Evolutionary conservation across 1,140 invertebrate genomes (phyloP), one percentile per base, ranked within the genome.

Genomic region (Drosophila micromelanica): DNA sequence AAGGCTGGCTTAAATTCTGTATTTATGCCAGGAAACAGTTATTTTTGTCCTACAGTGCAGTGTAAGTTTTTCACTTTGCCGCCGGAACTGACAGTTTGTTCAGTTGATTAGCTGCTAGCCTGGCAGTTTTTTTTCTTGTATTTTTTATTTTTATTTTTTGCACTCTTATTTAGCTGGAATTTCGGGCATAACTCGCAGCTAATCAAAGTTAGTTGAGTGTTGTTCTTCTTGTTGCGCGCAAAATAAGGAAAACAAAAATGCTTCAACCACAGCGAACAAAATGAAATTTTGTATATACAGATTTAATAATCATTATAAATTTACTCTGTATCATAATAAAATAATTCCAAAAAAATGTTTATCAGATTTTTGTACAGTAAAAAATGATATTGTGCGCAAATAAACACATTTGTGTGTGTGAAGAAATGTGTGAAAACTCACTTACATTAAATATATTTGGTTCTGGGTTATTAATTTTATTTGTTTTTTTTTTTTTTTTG

Each of bases 51-150:
- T 37, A 56, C 55, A 7, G 51, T 55, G 17, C n/a, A 9, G 30
- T 32, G 12, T 2, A 67, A 59, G 52, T 72, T 57, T 64, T 57
- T 49, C 62, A 59, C 54, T 72, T 65, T 57, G 20, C 54, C 27
- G 30, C n/a, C 68, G 61, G 37, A 57, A 57, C 23, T 57, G 52
- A 52, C 68, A 23, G 43, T 65, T 71, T 65, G 61, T 71, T 71
- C 51, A 65, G 61, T 32, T 67, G 69, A 72, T 72, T 72, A 67
- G 30, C 38, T 59, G 69, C 46, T 62, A 45, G 40, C 27, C 13
- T 62, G 65, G 57, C 48, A 60, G 12, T 51, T 67, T 59, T 59
- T 51, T 40, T 3, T 51, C 4, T 42, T 17, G 11, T 51, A 43
- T 3, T 35, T 5, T 46, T 40, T 42, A 30, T 42, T 32, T 38